Conservation (phyloP, 2,113 vertebrate species). For the Corythaixoides concolor region DNA sequence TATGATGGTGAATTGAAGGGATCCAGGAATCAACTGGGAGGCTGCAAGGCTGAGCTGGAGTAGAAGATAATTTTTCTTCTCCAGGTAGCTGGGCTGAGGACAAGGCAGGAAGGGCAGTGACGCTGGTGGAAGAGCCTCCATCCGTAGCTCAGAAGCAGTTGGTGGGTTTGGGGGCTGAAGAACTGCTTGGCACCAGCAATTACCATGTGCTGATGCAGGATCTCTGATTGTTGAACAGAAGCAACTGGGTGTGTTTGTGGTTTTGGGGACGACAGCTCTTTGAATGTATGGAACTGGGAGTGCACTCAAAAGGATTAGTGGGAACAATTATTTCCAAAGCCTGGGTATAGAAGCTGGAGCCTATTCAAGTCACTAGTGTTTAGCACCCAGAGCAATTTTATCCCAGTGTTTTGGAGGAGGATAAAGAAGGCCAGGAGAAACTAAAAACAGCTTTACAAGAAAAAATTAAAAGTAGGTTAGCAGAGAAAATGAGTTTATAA, state of each 20-base stretch:
- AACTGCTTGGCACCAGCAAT: background rate
- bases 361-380: background rate
- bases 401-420: background rate
- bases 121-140: background rate
- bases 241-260: background rate
- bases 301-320: conserved; percentile 49
- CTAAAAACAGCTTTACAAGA: conserved; percentile 34
- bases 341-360: background rate
- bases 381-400: conserved; percentile 2
- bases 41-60: conserved; percentile 22
- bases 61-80: background rate
- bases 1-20: background rate
- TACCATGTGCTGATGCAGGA: background rate
- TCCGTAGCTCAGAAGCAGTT: background rate
- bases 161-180: background rate
- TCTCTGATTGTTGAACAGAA: background rate
- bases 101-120: fast-evolving
- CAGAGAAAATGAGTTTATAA: conserved; percentile 54
- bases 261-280: background rate
- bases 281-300: conserved; percentile 34
- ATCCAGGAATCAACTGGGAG: conserved; percentile 12
- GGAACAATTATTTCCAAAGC: conserved; percentile 50
- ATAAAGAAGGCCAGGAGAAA: background rate
- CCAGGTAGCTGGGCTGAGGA: background rate
- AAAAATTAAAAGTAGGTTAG: conserved; percentile 61